phyloP scores from a whole-genome alignment of 23 tunicate species.

The Clavelina lepadiformis region DNA sequence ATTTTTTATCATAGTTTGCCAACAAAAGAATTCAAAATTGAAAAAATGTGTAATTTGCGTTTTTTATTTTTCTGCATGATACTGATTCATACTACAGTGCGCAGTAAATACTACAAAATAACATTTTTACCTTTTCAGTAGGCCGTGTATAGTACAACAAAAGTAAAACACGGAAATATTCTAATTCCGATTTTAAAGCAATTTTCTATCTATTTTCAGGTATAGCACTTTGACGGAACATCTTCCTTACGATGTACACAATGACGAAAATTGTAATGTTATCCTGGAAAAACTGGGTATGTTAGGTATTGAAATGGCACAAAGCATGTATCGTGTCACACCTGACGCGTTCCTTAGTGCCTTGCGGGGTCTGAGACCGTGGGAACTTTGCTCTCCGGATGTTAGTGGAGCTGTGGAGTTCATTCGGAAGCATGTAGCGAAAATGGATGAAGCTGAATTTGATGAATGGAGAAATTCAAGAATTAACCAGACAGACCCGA shows the following conservation, averaged over 20 bases:
- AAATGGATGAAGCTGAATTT: conserved; percentile 36
- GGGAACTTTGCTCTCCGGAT: conserved; percentile 84
- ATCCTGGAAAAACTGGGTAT: conserved; percentile 34
- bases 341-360: conserved; percentile 52
- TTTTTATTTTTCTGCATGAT: too few species aligned
- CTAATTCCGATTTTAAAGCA: too few species aligned
- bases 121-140: too few species aligned
- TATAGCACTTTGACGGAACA: conserved; percentile 22
- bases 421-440: conserved; percentile 30
- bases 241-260: conserved; percentile 33
- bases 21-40: too few species aligned
- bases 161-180: too few species aligned
- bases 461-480: conserved; percentile 48
- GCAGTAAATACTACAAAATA: too few species aligned
- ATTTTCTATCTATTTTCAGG: too few species aligned
- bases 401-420: conserved; percentile 77
- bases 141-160: too few species aligned
- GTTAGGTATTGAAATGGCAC: conserved; percentile 12
- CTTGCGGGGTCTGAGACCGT: conserved; percentile 38
- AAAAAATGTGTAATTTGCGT: too few species aligned
- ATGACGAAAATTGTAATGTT: conserved; percentile 18
- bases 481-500: conserved; percentile 17
- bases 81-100: too few species aligned
- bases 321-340: conserved; percentile 27
- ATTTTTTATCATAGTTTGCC: too few species aligned